Evolutionary conservation across 2,113 vertebrate genomes (phyloP).

Genomic region (Zosterops lateralis): DNA sequence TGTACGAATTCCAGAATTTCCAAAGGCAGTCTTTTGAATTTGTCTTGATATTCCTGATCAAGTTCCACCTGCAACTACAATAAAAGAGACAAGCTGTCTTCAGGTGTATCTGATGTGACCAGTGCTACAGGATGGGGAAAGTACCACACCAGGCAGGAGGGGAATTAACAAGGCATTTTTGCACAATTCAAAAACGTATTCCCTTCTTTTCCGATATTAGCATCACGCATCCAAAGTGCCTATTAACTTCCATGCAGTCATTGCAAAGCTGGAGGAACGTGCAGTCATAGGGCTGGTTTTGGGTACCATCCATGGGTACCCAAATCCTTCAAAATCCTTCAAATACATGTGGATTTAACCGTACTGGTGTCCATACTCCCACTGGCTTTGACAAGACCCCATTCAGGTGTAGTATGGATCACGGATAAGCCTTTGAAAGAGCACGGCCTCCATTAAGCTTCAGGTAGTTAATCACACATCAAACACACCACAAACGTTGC

Average conservation of each 20-base stretch:
- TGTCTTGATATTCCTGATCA: constrained; percentile 98
- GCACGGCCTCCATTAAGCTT: constrained; percentile 1
- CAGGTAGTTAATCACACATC: constrained; percentile 1
- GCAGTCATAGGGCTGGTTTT: background rate
- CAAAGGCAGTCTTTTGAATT: constrained; percentile 93
- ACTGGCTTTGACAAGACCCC: background rate
- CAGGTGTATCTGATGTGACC: background rate
- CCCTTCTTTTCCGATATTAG: background rate
- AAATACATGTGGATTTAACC: background rate
- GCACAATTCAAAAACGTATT: background rate
- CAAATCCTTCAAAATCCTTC: constrained; percentile 37
- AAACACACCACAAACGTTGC: background rate
- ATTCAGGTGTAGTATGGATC: constrained; percentile 14
- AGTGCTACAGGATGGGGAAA: background rate
- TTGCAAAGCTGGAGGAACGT: constrained; percentile 36
- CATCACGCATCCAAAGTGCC: background rate
- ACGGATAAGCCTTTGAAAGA: background rate
- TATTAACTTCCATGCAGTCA: constrained; percentile 27
- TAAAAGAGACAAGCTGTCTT: constrained; percentile 52
- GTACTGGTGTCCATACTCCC: background rate
- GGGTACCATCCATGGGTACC: background rate
- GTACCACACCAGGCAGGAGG: background rate
- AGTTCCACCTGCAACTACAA: constrained; percentile 90
- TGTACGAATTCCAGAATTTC: constrained; percentile 98
- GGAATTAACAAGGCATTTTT: background rate